Conservation (phyloP, 2,888 invertebrate genomes). For the Tetranychus truncatus region DNA sequence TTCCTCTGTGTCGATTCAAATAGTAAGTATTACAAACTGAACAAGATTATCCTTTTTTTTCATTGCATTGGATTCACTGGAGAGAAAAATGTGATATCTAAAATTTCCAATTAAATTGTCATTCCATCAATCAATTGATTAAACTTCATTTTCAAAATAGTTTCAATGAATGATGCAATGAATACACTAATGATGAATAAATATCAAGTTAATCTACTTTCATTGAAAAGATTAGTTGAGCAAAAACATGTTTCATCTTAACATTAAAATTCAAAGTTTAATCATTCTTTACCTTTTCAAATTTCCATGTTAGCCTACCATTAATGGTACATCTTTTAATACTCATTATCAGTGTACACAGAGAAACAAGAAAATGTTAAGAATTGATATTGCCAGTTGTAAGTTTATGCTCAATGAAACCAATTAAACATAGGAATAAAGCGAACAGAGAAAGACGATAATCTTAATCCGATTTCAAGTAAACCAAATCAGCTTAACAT, state of each 20-base stretch:
- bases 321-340: not conserved
- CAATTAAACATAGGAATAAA: not conserved
- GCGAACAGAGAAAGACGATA: not conserved
- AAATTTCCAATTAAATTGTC: too few species aligned
- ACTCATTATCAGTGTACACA: not conserved
- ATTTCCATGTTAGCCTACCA: too few species aligned
- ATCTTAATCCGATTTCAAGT: not conserved
- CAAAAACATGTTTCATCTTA: too few species aligned
- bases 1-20: constrained; percentile 29
- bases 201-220: not conserved
- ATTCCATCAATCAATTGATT: not conserved
- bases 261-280: too few species aligned
- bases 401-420: not conserved
- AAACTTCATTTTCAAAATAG: not conserved
- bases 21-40: constrained; percentile 14
- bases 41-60: not conserved
- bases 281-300: too few species aligned
- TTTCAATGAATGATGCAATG: not conserved
- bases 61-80: not conserved
- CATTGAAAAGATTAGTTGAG: not conserved
- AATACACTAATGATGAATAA: not conserved
- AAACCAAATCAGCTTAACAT: not conserved
- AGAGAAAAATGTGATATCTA: too few species aligned
- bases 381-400: too few species aligned
- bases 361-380: too few species aligned